phyloP scores from a whole-genome alignment of 2,888 invertebrate species.

The Epistrophe eligans region DNA sequence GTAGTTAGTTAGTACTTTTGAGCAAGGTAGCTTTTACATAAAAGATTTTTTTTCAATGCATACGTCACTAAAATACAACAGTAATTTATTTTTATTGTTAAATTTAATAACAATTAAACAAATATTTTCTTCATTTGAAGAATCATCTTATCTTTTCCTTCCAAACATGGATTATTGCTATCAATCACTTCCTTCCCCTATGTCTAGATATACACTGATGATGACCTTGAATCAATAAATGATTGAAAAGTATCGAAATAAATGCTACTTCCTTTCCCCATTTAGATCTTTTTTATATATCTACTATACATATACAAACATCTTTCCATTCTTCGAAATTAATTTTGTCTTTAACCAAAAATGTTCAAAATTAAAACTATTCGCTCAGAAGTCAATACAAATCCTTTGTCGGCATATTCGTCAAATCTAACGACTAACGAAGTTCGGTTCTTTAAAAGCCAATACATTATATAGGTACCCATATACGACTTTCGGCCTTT shows the following conservation, averaged over 20 bases:
- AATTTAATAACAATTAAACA: too few relatives aligned
- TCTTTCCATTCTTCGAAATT: slow-evolving; percentile 10
- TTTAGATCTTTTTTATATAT: not conserved
- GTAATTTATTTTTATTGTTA: too few relatives aligned
- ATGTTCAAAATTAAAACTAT: slow-evolving; percentile 30
- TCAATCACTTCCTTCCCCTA: not conserved
- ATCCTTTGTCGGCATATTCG: slow-evolving; percentile 66
- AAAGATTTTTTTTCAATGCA: too few relatives aligned
- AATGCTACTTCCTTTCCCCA: slow-evolving; percentile 51
- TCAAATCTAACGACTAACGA: slow-evolving; percentile 33
- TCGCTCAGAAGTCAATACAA: slow-evolving; percentile 63
- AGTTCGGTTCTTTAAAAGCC: slow-evolving; percentile 59
- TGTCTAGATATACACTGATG: not conserved
- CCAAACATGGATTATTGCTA: not conserved
- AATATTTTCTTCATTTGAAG: too few relatives aligned
- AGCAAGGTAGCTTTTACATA: too few relatives aligned
- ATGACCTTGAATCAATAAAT: slow-evolving; percentile 61
- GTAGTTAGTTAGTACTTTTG: too few relatives aligned
- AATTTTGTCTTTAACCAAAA: slow-evolving; percentile 11
- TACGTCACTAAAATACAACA: too few relatives aligned
- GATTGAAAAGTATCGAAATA: slow-evolving; percentile 55
- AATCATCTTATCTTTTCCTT: too few relatives aligned
- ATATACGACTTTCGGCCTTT: slow-evolving; percentile 4
- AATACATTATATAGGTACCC: not conserved
- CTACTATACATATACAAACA: too few relatives aligned